Evolutionary conservation across 1,140 invertebrate species (phyloP).

Genomic region (Adoxophyes honmai): DNA sequence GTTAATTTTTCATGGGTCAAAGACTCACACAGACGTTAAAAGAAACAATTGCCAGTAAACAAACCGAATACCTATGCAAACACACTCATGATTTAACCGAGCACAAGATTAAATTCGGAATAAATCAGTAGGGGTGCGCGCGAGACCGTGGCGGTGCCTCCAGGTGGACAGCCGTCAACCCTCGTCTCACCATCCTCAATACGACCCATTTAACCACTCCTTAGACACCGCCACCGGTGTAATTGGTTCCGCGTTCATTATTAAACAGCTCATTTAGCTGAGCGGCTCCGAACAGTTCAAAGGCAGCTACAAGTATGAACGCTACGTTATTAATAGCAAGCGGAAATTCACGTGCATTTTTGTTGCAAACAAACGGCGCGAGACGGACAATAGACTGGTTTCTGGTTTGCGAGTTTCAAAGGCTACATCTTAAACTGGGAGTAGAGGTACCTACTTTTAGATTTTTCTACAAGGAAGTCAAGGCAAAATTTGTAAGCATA

Average conservation of each 20-base stretch:
- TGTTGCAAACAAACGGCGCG: too few relatives aligned
- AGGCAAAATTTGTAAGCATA: too few relatives aligned
- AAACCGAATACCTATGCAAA: not conserved
- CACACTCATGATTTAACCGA: not conserved
- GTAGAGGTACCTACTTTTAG: too few relatives aligned
- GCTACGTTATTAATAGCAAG: not conserved
- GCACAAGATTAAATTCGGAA: conserved; percentile 1
- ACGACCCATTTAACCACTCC: conserved; percentile 18
- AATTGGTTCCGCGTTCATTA: conserved; percentile 22
- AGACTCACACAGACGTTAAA: too few relatives aligned
- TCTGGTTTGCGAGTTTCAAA: too few relatives aligned
- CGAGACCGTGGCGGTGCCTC: not conserved
- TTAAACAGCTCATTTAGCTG: conserved; percentile 19
- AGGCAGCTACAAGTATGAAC: conserved; percentile 12
- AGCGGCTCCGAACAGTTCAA: conserved; percentile 8
- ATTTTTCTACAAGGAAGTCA: too few relatives aligned
- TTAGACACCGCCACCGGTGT: conserved; percentile 13
- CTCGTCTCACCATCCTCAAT: conserved; percentile 27
- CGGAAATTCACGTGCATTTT: too few relatives aligned
- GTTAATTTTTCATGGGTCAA: too few relatives aligned
- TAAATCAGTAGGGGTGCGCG: conserved; percentile 4
- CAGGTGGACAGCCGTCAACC: conserved; percentile 35
- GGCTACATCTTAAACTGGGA: too few relatives aligned
- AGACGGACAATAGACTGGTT: too few relatives aligned
- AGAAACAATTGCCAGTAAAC: too few relatives aligned